Conservation (phyloP, 2,113 vertebrate species). For the Anoura caudifer region DNA sequence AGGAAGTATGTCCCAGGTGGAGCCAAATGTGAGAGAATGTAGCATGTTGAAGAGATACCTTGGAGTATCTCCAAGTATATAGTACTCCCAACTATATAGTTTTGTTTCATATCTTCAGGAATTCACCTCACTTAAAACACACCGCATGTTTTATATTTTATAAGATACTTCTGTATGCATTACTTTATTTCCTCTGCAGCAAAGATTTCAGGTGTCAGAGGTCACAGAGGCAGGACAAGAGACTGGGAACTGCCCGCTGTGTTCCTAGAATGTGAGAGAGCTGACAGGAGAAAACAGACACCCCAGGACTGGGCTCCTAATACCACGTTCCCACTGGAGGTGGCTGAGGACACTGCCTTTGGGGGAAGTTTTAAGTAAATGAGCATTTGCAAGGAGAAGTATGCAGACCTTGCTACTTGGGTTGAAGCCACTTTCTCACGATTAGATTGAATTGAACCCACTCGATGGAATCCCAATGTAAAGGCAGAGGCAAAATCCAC, state of each 20-base stretch:
- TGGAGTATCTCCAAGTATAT: no score
- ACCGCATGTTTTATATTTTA: background rate
- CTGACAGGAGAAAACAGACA: background rate
- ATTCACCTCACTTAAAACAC: background rate
- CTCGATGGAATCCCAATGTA: background rate
- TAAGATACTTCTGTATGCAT: background rate
- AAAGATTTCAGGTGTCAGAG: background rate
- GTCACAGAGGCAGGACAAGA: background rate
- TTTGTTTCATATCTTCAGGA: background rate
- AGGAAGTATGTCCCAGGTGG: background rate
- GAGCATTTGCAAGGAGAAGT: background rate
- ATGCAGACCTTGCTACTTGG: background rate
- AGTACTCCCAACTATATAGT: background rate
- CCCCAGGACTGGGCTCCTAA: background rate
- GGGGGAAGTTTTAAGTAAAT: background rate
- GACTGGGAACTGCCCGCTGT: background rate
- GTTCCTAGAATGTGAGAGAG: background rate
- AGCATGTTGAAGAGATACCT: background rate
- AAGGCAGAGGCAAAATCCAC: background rate
- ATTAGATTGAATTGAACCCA: background rate
- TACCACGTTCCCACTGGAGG: background rate
- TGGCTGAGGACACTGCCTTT: background rate
- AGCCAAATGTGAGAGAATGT: background rate
- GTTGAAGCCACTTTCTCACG: background rate
- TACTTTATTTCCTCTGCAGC: background rate